Conservation (phyloP, 2,113 vertebrate species). For the Toxostoma redivivum region DNA sequence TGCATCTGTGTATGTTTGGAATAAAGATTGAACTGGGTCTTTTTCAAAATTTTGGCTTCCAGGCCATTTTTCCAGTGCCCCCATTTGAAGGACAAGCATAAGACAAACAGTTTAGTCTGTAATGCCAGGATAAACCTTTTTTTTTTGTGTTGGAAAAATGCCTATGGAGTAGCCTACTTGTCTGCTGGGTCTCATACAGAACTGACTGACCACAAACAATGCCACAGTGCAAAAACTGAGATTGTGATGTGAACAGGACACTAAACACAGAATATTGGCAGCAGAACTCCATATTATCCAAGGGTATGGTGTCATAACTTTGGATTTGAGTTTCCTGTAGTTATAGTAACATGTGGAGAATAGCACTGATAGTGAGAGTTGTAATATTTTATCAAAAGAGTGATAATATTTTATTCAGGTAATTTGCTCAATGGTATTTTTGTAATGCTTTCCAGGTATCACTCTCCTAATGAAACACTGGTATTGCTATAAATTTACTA, state of each 20-base stretch:
- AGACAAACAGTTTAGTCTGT: not conserved
- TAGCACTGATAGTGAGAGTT: not conserved
- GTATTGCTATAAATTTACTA: not conserved
- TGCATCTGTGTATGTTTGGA: slow-evolving; percentile 14
- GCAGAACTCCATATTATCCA: not conserved
- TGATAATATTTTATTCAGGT: not conserved
- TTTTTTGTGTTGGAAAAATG: not conserved
- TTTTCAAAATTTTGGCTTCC: not conserved
- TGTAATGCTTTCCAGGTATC: not conserved
- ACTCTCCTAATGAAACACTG: not conserved
- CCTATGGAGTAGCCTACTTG: not conserved
- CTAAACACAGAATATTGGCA: not conserved
- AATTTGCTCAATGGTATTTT: not conserved
- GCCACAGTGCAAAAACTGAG: not conserved
- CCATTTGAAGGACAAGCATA: not conserved
- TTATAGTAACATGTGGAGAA: not conserved
- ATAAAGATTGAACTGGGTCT: not conserved
- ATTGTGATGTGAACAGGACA: not conserved
- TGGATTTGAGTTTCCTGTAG: not conserved
- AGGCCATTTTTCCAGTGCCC: not conserved
- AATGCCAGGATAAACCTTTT: not conserved
- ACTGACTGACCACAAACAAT: not conserved
- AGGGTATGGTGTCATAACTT: not conserved
- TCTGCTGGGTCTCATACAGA: not conserved
- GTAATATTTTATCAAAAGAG: not conserved